These are phyloP conservation scores for Muntiacus reevesi DNA, from an alignment of 2,113 vertebrate species.

Conservation along the genomic window DNA sequence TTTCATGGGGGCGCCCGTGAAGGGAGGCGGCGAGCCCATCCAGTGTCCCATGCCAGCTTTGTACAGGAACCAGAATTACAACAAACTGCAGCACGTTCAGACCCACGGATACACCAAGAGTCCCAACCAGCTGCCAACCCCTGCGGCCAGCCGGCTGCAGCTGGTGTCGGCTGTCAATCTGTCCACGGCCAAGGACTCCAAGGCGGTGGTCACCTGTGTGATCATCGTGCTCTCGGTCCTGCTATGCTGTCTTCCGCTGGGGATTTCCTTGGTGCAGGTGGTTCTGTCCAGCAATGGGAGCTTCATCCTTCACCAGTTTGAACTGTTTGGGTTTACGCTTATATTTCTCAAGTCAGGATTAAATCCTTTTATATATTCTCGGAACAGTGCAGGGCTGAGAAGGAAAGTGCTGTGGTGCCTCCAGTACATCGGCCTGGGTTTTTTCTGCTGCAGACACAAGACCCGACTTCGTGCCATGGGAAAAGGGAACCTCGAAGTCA, in stretches of 20 bases:
- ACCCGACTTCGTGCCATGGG: constrained; percentile 93
- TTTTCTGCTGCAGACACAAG: constrained; percentile 93
- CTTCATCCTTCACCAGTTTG: constrained; percentile 93
- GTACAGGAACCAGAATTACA: constrained; percentile 91
- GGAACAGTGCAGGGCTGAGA: constrained; percentile 93
- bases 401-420: constrained; percentile 91
- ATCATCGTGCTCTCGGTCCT: constrained; percentile 93
- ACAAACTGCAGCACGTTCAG: constrained; percentile 87
- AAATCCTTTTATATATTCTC: constrained; percentile 97
- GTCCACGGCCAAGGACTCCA: constrained; percentile 92
- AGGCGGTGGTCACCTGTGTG: constrained; percentile 92
- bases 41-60: constrained; percentile 86
- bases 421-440: constrained; percentile 85
- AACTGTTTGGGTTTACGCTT: constrained; percentile 94
- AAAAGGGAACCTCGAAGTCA: constrained; percentile 93
- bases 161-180: constrained; percentile 89
- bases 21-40: constrained; percentile 64
- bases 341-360: constrained; percentile 96
- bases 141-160: constrained; percentile 81
- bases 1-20: constrained; percentile 74
- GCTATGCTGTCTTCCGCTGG: constrained; percentile 94
- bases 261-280: constrained; percentile 90
- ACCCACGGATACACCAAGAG: constrained; percentile 81
- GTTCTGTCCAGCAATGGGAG: constrained; percentile 83
- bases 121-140: constrained; percentile 68